These are phyloP conservation scores for Nebria ingens DNA, from an alignment of 1,140 invertebrate genomes.

Conservation along the genomic window DNA sequence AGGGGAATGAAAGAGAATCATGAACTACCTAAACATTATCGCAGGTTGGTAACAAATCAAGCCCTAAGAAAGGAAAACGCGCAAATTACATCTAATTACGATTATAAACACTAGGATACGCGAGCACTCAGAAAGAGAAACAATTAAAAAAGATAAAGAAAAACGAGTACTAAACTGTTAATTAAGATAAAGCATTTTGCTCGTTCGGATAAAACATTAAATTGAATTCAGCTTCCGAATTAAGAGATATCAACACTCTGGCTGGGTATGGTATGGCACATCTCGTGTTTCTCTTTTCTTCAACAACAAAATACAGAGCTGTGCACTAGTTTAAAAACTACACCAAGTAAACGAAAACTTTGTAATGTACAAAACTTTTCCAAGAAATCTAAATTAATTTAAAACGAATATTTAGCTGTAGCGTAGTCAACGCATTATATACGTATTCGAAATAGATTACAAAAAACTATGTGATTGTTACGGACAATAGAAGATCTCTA, in stretches of 20 bases:
- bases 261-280: too few relatives aligned
- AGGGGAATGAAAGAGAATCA: background rate
- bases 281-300: too few relatives aligned
- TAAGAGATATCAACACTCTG: background rate
- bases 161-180: background rate
- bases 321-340: background rate
- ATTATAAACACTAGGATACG: background rate
- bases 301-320: too few relatives aligned
- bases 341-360: background rate
- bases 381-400: background rate
- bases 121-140: too few relatives aligned
- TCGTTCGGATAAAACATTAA: background rate
- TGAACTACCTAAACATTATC: background rate
- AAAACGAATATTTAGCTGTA: background rate
- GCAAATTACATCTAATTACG: conserved; percentile 7
- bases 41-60: background rate
- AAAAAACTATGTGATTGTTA: too few relatives aligned
- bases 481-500: too few relatives aligned
- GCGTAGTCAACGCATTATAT: background rate
- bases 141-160: conserved; percentile 5
- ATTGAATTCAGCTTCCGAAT: background rate
- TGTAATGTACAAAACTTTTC: background rate
- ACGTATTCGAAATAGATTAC: background rate
- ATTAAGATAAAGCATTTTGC: conserved; percentile 6
- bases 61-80: background rate